Conservation (phyloP, 2,797 vertebrate genomes). For the Ctenochaetus hawaiiensis region DNA sequence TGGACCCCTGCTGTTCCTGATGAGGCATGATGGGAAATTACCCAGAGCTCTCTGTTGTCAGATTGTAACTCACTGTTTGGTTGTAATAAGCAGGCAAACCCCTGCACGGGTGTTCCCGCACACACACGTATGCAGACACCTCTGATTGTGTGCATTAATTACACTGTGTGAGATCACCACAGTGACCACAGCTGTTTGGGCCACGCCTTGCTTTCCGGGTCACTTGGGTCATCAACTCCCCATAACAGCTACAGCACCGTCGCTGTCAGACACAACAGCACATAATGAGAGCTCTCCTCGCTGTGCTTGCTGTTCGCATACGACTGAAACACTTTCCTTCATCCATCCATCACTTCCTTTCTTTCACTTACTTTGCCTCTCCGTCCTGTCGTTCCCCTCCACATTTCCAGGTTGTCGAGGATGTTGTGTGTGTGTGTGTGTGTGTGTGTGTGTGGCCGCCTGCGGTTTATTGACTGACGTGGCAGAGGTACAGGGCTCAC, state of each 20-base stretch:
- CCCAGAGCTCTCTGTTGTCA: conserved; percentile 94
- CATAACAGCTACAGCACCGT: conserved; percentile 67
- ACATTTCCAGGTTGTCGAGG: conserved; percentile 48
- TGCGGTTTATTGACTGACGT: conserved; percentile 75
- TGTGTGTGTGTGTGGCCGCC: conserved; percentile 48
- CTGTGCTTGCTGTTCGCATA: conserved; percentile 53
- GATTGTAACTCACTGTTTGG: conserved; percentile 97
- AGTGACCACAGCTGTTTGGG: conserved; percentile 94
- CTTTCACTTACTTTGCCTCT: conserved; percentile 46
- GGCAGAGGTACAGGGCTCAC: conserved; percentile 68
- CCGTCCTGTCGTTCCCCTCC: conserved; percentile 43
- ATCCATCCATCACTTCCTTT: conserved; percentile 70
- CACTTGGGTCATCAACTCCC: conserved; percentile 82
- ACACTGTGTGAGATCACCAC: conserved; percentile 97
- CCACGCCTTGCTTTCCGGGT: conserved; percentile 92
- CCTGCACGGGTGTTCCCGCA: conserved; percentile 71
- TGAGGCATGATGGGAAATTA: conserved; percentile 99
- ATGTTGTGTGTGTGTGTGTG: conserved; percentile 21
- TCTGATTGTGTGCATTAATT: conserved; percentile 96
- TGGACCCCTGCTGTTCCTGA: conserved; percentile 96
- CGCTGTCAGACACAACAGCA: conserved; percentile 74
- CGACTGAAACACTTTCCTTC: conserved; percentile 64
- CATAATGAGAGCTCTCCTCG: conserved; percentile 75
- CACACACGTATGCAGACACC: conserved; percentile 78
- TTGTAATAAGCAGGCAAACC: conserved; percentile 98